Conservation (phyloP, 1,140 invertebrate species). For the Bombus sibiricus region DNA sequence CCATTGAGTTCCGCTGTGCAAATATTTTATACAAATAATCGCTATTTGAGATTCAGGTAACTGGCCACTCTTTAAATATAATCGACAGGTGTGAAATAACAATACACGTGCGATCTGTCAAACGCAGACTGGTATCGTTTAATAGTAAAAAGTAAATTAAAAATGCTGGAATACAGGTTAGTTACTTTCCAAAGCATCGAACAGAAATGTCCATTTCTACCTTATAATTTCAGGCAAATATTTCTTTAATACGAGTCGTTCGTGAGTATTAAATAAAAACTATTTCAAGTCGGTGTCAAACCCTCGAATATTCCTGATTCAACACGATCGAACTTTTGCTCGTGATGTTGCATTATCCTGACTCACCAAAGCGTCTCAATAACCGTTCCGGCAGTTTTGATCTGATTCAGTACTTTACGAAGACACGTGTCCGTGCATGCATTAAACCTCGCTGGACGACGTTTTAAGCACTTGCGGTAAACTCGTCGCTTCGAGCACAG, state of each 20-base stretch:
- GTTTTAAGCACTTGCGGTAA: slow-evolving; percentile 10
- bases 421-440: slow-evolving; percentile 17
- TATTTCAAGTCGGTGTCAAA: no score
- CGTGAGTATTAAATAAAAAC: no score
- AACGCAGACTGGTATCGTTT: not conserved
- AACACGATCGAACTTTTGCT: not conserved
- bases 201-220: no score
- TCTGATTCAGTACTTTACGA: slow-evolving; percentile 6
- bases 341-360: not conserved
- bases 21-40: slow-evolving; percentile 50
- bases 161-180: not conserved
- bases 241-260: no score
- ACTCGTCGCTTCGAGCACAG: not conserved
- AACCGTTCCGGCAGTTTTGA: not conserved
- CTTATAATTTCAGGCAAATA: no score
- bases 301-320: not conserved
- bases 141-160: not conserved
- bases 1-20: slow-evolving; percentile 13
- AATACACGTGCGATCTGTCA: not conserved
- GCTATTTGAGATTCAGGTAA: not conserved
- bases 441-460: not conserved
- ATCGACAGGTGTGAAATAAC: not conserved
- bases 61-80: slow-evolving; percentile 6
- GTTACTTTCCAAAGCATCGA: not conserved
- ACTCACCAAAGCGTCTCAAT: not conserved